Base-by-base conservation (phyloP, 2,113 vertebrate species). In the Dipodomys ordii region DNA sequence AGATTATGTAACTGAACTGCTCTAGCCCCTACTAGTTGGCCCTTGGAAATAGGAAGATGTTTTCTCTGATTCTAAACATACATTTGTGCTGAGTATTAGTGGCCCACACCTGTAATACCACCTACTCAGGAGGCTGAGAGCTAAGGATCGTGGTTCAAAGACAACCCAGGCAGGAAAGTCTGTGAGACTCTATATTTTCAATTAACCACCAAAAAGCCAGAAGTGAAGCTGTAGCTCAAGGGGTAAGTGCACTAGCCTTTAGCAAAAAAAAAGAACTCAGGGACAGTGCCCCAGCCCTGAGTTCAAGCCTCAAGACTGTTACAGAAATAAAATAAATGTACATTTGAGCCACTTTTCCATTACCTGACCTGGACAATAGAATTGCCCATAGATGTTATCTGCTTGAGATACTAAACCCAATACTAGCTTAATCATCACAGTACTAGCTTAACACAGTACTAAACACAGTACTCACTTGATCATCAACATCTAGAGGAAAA, bases 371-470 rank as follows among this genome's bases (percentile, higher is more conserved):
- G 20, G 35, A 18, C n/a, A 77, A 82, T 35, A 78, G 28, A 1
- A 53, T 30, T 68, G 18, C 39, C 18, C 35, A 20, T 49, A 20
- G 20, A 65, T 83, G 30, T n/a, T 60, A 62, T 25, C 69, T 78
- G 46, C 57, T 78, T 79, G 78, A 68, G 67, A 87, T 62, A 27
- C 35, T 86, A 60, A 32, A 89, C 39, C 69, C 32, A 95, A 62
- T 19, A 44, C 19, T 28, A 77, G 62, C 3, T 35, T 85, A 57
- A 72, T 78, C 20, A 19, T 90, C 25, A 85, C 53, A 57, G 15
- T 57, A 57, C 15, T 57, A 18, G 53, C 53, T 16, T 57, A 57
- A 57, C 53, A 57, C 53, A 57, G 53, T 57, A 16, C 53, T 57
- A 60, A 30, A 89, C 39, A 76, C 32, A 95, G 68, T 19, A 57